A percentile compares a stretch with the other conserved stretches of the same genome.
These are phyloP conservation scores for Pollenia labialis DNA, from an alignment of 2,888 invertebrate genomes.

Conservation along the genomic window DNA sequence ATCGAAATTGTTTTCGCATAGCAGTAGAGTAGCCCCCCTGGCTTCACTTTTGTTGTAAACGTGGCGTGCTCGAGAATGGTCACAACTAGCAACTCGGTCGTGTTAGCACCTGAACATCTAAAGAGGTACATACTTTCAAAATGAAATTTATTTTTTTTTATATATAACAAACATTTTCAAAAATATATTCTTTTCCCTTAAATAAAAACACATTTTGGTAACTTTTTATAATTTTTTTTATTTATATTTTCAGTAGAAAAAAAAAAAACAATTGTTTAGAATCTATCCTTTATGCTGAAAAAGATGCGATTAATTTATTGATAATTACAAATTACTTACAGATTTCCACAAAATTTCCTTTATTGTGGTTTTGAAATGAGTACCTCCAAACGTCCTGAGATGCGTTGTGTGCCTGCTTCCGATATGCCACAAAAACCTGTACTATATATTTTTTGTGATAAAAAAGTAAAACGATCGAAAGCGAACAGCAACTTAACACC, in stretches of 20 bases:
- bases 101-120: too few species aligned
- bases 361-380: neutral
- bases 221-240: neutral
- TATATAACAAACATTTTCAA: too few species aligned
- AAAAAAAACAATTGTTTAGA: neutral
- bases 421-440: slow-evolving; percentile 57
- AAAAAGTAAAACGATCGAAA: slow-evolving; percentile 65
- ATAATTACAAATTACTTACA: slow-evolving; percentile 57
- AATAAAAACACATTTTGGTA: neutral
- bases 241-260: slow-evolving; percentile 9
- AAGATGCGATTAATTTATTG: slow-evolving; percentile 22
- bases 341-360: neutral
- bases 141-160: too few species aligned
- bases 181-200: neutral
- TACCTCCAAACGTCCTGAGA: neutral
- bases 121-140: too few species aligned
- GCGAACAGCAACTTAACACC: slow-evolving; percentile 60
- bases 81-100: too few species aligned
- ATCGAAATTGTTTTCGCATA: too few species aligned
- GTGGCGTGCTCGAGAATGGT: too few species aligned
- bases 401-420: neutral
- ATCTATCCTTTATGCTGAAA: slow-evolving; percentile 31
- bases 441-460: slow-evolving; percentile 60
- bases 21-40: too few species aligned
- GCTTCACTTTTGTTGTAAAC: too few species aligned